These are phyloP conservation scores for Heliconius cydno DNA, from an alignment of 2,888 invertebrate genomes.

Conservation along the genomic window DNA sequence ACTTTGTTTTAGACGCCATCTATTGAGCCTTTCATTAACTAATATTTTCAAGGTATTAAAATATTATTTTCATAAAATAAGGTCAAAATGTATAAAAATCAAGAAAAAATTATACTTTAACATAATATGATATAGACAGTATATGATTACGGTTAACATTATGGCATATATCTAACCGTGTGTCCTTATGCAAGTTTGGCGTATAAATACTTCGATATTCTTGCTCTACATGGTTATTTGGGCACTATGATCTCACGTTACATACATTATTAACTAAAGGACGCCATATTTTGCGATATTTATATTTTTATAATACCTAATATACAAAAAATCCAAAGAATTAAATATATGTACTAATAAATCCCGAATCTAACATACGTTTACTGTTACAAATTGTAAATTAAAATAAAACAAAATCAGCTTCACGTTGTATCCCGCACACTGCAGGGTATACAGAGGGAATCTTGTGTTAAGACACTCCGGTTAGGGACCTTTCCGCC, in stretches of 20 bases:
- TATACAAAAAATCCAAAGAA: no score
- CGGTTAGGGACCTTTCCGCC: no score
- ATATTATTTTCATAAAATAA: neutral
- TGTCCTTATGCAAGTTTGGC: slow-evolving; percentile 6
- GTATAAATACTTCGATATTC: slow-evolving; percentile 6
- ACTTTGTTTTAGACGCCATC: neutral
- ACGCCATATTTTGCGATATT: slow-evolving; percentile 15
- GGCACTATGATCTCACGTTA: slow-evolving; percentile 22
- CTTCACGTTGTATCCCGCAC: no score
- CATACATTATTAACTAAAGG: slow-evolving; percentile 24
- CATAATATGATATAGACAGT: no score
- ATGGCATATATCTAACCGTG: neutral
- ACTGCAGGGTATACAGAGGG: no score
- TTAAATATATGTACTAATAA: no score
- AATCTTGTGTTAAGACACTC: no score
- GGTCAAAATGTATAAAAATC: neutral
- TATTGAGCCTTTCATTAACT: neutral
- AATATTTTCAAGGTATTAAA: neutral
- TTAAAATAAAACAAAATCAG: no score
- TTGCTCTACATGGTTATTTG: slow-evolving; percentile 13
- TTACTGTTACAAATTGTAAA: neutral
- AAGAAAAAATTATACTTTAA: neutral
- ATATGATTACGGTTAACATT: no score
- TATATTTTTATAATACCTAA: neutral
- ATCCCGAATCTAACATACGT: neutral